phyloP scores from a whole-genome alignment of 2,113 vertebrate genomes.

The Sisor rabdophorus region DNA sequence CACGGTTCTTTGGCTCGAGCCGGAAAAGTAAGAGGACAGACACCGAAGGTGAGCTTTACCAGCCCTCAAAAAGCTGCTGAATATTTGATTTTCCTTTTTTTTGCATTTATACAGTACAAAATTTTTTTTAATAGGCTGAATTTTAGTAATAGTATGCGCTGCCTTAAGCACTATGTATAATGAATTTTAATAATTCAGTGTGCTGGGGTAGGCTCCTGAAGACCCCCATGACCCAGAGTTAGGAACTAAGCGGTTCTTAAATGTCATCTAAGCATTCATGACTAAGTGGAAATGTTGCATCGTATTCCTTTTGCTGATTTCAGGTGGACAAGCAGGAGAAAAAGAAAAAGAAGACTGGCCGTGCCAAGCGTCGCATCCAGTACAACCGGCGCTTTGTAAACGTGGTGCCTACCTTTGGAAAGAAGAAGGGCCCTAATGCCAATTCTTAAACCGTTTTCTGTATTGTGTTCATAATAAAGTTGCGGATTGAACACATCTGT shows the following conservation, averaged over 20 bases:
- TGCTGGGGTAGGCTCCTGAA: too few relatives aligned
- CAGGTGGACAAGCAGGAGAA: constrained; percentile 81
- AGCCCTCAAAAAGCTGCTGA: too few relatives aligned
- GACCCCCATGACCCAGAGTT: too few relatives aligned
- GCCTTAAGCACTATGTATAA: not conserved
- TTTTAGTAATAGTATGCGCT: not conserved
- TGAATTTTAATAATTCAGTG: too few relatives aligned
- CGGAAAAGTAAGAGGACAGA: constrained; percentile 79
- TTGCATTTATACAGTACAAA: not conserved
- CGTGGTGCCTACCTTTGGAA: constrained; percentile 75
- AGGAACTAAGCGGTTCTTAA: too few relatives aligned
- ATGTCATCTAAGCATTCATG: not conserved
- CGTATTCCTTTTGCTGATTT: not conserved
- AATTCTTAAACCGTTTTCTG: constrained; percentile 66
- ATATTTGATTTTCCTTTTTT: not conserved
- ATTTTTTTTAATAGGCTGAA: not conserved
- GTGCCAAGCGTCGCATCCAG: constrained; percentile 79
- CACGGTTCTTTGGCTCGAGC: constrained; percentile 79
- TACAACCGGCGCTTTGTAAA: constrained; percentile 79
- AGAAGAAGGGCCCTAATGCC: constrained; percentile 80
- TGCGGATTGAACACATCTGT: constrained; percentile 51
- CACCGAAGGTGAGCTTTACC: constrained; percentile 67
- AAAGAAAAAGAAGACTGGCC: constrained; percentile 80
- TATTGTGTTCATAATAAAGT: constrained; percentile 37
- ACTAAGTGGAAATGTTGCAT: too few relatives aligned